Base-by-base conservation (phyloP, 2,113 vertebrate genomes). In the Odontesthes bonariensis region DNA sequence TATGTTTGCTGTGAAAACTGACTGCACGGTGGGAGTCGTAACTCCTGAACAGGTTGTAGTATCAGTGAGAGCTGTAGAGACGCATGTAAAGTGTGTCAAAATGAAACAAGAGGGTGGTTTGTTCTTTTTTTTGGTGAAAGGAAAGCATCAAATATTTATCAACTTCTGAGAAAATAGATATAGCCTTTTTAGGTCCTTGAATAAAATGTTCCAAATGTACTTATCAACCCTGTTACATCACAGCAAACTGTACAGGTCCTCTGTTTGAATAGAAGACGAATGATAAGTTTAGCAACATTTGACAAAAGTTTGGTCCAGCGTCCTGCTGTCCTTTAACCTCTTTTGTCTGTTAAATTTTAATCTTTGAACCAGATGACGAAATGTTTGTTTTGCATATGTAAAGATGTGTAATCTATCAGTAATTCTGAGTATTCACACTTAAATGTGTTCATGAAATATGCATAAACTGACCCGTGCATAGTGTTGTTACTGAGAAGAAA, bases 311-410 rank as follows among this genome's bases (percentile, higher is more conserved):
- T 23, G 73, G 52, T 38, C 79, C 79, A 27, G 66, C 52, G 52
- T 38, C 79, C 79, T 32, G 66, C 52, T 79, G 85, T 79, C 83
- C 91, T 92, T 91, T 90, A 66, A 89, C 81, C 90, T 88, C 75
- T 40, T 72, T 53, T 49, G 6, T 81, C 60, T 59, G 88, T 91
- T 91, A 90, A 85, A 87, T 67, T 86, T 88, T 90, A 92, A 93
- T 57, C 69, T 51, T 27, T 0, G 22, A 31, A 55, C 27, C 46
- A 77, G 47, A 85, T 86, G 51, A 81, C 75, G 84, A 72, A 85
- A 78, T 77, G 73, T 64, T 59, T 81, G 58, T 79, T 80, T 85
- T 83, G 77, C 54, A 79, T 70, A 16, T 78, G 64, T 75, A 56
- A 71, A 62, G 67, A 35, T 20, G 22, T 69, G 52, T 71, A 73